Conservation (phyloP, 2,888 invertebrate genomes). For the Romanomermis culicivorax region DNA sequence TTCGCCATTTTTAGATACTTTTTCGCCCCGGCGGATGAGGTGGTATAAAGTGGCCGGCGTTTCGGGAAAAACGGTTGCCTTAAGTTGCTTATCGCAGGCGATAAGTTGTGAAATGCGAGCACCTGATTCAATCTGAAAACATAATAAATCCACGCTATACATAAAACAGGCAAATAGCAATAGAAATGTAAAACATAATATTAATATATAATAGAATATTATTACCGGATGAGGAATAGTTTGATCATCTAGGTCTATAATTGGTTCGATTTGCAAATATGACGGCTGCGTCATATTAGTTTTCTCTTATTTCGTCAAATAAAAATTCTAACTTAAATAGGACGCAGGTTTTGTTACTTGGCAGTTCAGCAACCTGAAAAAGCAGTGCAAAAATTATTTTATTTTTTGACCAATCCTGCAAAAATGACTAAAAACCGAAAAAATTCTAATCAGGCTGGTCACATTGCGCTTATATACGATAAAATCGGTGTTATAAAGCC, state of each 20-base stretch:
- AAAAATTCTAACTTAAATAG: too few relatives aligned
- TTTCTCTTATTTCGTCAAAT: too few relatives aligned
- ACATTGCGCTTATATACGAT: too few relatives aligned
- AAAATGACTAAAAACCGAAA: too few relatives aligned
- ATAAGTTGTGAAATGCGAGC: neutral
- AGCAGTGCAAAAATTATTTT: too few relatives aligned
- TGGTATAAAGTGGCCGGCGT: slow-evolving; percentile 60
- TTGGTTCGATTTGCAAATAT: neutral
- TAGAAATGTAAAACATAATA: too few relatives aligned
- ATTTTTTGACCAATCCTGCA: too few relatives aligned
- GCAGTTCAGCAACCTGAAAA: too few relatives aligned
- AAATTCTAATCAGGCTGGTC: too few relatives aligned
- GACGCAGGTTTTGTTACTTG: too few relatives aligned
- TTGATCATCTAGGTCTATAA: neutral
- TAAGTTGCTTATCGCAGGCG: neutral
- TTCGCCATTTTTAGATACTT: slow-evolving; percentile 49
- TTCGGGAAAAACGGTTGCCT: slow-evolving; percentile 53
- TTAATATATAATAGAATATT: neutral
- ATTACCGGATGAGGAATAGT: neutral
- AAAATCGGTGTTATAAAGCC: too few relatives aligned
- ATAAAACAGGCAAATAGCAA: neutral
- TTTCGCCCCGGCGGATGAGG: slow-evolving; percentile 68
- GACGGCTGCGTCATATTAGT: too few relatives aligned
- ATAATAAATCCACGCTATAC: neutral
- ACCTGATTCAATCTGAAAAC: neutral